Evolutionary conservation across 1,140 invertebrate species (phyloP).

Genomic region (Hydropsyche tenuis): DNA sequence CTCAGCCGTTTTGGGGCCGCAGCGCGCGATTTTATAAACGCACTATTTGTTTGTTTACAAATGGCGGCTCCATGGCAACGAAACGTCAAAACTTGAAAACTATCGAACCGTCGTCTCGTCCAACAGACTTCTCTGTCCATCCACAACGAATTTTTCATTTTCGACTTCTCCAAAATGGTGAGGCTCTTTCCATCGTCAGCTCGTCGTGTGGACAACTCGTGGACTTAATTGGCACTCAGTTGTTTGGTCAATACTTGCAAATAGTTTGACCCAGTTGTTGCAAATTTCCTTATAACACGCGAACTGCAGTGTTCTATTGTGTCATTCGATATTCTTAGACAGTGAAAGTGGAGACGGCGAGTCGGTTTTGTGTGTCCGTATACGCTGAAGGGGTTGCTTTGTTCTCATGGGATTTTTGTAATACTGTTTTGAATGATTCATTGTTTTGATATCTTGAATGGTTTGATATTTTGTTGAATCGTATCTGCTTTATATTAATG

Average conservation of each 20-base stretch:
- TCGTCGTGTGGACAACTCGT: too few relatives aligned
- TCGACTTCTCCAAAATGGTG: conserved; percentile 11
- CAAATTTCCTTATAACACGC: conserved; percentile 21
- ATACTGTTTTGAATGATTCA: too few relatives aligned
- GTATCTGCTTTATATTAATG: too few relatives aligned
- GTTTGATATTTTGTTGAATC: too few relatives aligned
- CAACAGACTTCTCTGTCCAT: neutral
- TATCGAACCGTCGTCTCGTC: neutral
- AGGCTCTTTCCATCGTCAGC: neutral
- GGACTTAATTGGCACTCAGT: too few relatives aligned
- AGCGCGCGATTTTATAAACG: neutral
- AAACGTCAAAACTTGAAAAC: conserved; percentile 13
- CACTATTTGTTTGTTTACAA: conserved; percentile 14
- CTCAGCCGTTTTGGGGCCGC: too few relatives aligned
- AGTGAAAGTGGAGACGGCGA: neutral
- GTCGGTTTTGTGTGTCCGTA: neutral
- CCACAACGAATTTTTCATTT: too few relatives aligned
- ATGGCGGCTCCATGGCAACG: conserved; percentile 20
- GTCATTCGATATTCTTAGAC: neutral
- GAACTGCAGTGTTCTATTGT: neutral
- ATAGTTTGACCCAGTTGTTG: conserved; percentile 36
- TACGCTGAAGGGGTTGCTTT: neutral
- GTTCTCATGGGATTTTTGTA: too few relatives aligned
- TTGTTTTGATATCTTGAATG: too few relatives aligned
- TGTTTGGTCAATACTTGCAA: conserved; percentile 36